Conservation (phyloP, 1,140 invertebrate species). For the Anoplolepis gracilipes region DNA sequence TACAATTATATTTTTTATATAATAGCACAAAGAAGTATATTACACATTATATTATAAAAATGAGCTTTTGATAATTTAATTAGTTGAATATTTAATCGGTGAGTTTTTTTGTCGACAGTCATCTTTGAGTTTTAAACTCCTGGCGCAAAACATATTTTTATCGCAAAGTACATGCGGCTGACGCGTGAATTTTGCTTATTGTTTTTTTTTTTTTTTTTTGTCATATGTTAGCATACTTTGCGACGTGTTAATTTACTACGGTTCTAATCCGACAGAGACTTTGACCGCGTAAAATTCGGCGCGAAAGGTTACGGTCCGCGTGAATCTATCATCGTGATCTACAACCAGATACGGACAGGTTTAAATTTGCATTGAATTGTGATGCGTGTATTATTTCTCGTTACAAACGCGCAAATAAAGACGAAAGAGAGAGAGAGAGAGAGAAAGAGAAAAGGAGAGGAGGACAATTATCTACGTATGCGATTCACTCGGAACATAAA, state of each 20-base stretch:
- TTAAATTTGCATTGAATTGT: background rate
- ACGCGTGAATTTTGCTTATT: no score
- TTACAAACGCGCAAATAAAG: slow-evolving; percentile 36
- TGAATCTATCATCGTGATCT: background rate
- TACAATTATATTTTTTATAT: no score
- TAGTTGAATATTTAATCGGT: no score
- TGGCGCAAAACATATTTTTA: background rate
- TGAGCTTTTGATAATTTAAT: no score
- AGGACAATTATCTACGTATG: slow-evolving; percentile 7
- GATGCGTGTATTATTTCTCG: slow-evolving; percentile 26
- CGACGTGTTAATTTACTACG: background rate
- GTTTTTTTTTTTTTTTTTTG: background rate
- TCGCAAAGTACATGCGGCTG: background rate
- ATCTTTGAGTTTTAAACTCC: background rate
- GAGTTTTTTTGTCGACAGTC: no score
- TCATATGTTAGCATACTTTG: background rate
- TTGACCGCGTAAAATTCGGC: background rate
- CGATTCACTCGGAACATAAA: slow-evolving; percentile 19
- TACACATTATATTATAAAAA: no score
- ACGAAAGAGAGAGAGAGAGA: background rate
- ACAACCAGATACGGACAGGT: background rate
- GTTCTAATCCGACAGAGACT: background rate
- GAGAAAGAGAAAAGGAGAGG: background rate
- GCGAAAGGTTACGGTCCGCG: background rate
- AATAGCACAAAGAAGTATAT: no score